phyloP scores from a whole-genome alignment of 2,888 invertebrate genomes.

The Heliconius hortense region DNA sequence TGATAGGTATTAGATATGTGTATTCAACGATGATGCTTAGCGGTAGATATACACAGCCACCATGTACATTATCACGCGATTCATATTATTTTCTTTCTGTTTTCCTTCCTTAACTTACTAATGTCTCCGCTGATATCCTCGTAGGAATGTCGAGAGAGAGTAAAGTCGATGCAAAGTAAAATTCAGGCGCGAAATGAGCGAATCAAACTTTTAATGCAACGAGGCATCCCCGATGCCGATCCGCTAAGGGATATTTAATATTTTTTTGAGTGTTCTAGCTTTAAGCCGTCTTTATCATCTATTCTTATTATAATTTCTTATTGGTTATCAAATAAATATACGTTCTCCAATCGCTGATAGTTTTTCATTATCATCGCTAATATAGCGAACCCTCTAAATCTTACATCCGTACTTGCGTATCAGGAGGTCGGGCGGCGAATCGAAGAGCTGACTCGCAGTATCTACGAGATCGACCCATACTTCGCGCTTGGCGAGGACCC shows the following conservation, averaged over 20 bases:
- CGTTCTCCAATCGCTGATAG: constrained; percentile 69
- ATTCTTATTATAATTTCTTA: constrained; percentile 67
- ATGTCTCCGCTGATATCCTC: constrained; percentile 74
- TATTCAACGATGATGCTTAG: constrained; percentile 51
- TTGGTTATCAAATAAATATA: constrained; percentile 71
- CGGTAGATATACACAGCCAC: constrained; percentile 41
- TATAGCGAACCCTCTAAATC: constrained; percentile 70
- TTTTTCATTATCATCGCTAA: constrained; percentile 64
- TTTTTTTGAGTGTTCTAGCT: constrained; percentile 52
- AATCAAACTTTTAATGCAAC: constrained; percentile 92
- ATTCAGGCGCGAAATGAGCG: constrained; percentile 93
- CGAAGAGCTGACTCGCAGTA: constrained; percentile 86
- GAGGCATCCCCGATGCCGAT: constrained; percentile 92
- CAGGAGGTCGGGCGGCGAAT: constrained; percentile 88
- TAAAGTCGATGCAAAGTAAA: constrained; percentile 93
- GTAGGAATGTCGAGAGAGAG: constrained; percentile 92
- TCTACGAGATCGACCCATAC: constrained; percentile 90
- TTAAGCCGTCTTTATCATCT: constrained; percentile 64
- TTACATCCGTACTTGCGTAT: constrained; percentile 82
- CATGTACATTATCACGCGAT: constrained; percentile 62
- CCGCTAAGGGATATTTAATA: constrained; percentile 85
- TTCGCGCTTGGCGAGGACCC: constrained; percentile 85
- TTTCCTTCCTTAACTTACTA: constrained; percentile 73
- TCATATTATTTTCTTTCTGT: constrained; percentile 73
- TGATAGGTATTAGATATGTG: constrained; percentile 75